Conservation (phyloP, 1,140 invertebrate genomes). For the Bombus terrestris region DNA sequence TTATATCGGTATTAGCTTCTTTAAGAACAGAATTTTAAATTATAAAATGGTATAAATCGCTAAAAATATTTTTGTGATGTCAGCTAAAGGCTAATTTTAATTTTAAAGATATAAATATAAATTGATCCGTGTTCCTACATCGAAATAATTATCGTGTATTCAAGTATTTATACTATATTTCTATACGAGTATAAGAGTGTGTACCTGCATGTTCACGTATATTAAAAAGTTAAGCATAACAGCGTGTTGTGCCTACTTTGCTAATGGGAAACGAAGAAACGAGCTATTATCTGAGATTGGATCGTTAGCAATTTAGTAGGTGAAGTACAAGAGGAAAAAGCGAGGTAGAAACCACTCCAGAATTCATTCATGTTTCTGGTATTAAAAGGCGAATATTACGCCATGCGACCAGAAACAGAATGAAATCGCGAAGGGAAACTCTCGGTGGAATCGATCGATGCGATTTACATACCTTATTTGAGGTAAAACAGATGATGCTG, state of each 20-base stretch:
- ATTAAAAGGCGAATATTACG: conserved; percentile 12
- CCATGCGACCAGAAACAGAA: not conserved
- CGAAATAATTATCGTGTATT: not conserved
- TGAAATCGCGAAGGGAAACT: not conserved
- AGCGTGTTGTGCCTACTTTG: not conserved
- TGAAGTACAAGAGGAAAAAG: not conserved
- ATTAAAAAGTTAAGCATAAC: not conserved
- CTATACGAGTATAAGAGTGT: not conserved
- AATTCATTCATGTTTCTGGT: conserved; percentile 6
- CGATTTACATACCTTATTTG: not conserved
- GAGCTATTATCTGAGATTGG: conserved; percentile 8
- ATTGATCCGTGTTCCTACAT: too few relatives aligned
- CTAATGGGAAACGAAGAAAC: not conserved
- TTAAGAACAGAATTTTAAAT: not conserved
- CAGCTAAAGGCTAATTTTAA: too few relatives aligned
- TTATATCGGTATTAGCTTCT: not conserved
- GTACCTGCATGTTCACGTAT: too few relatives aligned
- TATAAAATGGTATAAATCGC: not conserved
- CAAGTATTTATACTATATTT: too few relatives aligned
- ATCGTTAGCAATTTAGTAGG: conserved; percentile 19
- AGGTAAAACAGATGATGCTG: not conserved
- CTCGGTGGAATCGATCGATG: not conserved
- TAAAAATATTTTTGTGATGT: not conserved
- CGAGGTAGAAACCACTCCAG: not conserved
- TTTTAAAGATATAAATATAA: too few relatives aligned